Evolutionary conservation across 1,140 invertebrate species (phyloP).

Genomic region (Gryon sp.): DNA sequence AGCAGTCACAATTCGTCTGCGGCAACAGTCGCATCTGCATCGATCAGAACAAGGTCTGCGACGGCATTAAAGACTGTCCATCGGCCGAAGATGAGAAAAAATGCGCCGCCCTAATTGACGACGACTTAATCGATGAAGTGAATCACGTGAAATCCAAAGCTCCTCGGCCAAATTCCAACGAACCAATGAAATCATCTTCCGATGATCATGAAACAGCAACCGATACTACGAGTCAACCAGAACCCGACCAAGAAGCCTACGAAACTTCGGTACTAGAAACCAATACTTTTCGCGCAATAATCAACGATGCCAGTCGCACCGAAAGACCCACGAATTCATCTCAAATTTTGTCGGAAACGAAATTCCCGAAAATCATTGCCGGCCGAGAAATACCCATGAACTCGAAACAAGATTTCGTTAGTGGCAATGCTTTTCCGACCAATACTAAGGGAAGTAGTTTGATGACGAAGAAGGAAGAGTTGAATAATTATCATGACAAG

Average conservation of each 20-base stretch:
- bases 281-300: slow-evolving; percentile 58
- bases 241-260: slow-evolving; percentile 63
- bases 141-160: slow-evolving; percentile 45
- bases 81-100: slow-evolving; percentile 90
- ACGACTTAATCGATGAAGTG: slow-evolving; percentile 64
- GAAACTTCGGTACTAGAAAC: slow-evolving; percentile 67
- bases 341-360: neutral
- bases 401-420: slow-evolving; percentile 59
- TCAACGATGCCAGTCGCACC: slow-evolving; percentile 13
- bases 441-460: slow-evolving; percentile 41
- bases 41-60: slow-evolving; percentile 84
- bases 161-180: too few relatives aligned
- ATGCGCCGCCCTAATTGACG: slow-evolving; percentile 80
- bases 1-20: slow-evolving; percentile 86
- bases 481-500: slow-evolving; percentile 75
- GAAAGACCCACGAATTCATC: slow-evolving; percentile 37
- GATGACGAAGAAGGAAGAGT: slow-evolving; percentile 57
- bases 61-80: slow-evolving; percentile 88
- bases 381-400: slow-evolving; percentile 71
- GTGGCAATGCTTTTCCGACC: slow-evolving; percentile 52
- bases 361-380: slow-evolving; percentile 28
- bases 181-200: too few relatives aligned
- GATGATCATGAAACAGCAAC: neutral
- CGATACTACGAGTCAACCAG: neutral
- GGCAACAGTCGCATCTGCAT: slow-evolving; percentile 86